Percentiles rank a stretch among this genome's conserved stretches.
Conservation (phyloP, 2,888 invertebrate species). For the Orthosia incerta region DNA sequence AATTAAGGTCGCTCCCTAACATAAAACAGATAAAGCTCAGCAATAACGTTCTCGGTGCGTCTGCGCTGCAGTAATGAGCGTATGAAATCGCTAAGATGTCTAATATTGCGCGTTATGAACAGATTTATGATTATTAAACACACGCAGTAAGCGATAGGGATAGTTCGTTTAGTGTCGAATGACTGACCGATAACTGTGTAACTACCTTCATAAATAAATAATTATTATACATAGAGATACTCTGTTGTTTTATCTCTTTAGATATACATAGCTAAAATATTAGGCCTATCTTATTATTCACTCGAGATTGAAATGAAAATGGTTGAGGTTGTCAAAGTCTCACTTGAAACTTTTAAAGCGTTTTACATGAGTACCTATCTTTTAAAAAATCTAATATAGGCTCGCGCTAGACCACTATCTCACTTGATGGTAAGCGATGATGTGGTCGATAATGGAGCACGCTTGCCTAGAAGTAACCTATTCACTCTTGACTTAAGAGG, state of each 20-base stretch:
- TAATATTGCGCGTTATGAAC: constrained; percentile 58
- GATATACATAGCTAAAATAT: neutral
- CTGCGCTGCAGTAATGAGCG: constrained; percentile 51
- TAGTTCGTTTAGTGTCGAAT: constrained; percentile 44
- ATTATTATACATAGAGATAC: neutral
- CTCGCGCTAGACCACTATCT: no score
- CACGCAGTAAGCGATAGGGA: constrained; percentile 34
- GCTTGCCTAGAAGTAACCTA: no score
- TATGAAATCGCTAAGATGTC: constrained; percentile 42
- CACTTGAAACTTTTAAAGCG: neutral
- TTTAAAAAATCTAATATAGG: no score
- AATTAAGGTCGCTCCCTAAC: constrained; percentile 34
- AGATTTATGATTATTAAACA: constrained; percentile 57
- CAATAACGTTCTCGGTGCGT: constrained; percentile 41
- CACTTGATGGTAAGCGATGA: no score
- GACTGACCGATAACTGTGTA: constrained; percentile 48
- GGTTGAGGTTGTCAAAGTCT: neutral
- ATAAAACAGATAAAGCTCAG: constrained; percentile 40
- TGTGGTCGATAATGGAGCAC: no score
- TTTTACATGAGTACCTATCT: neutral
- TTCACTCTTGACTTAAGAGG: no score
- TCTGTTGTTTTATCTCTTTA: neutral
- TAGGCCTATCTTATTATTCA: neutral
- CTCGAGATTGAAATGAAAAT: neutral
- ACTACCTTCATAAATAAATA: constrained; percentile 39